A percentile compares a stretch with the other conserved stretches of the same genome.
phyloP scores from a whole-genome alignment of 2,113 vertebrate genomes.

The Dasyprocta punctata region DNA sequence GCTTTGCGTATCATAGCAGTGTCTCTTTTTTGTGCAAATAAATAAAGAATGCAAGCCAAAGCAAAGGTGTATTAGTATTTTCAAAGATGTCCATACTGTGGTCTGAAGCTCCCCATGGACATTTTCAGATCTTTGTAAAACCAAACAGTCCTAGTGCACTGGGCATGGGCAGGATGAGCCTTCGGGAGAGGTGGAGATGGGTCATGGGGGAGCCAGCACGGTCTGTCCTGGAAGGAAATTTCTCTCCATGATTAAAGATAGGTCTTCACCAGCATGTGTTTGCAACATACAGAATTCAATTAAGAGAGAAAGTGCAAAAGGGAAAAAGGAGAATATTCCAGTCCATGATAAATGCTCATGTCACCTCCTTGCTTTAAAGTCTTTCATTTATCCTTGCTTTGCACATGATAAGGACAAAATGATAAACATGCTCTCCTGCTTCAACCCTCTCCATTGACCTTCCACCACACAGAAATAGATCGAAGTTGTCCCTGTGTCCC shows the following conservation, averaged over 20 bases:
- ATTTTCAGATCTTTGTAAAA: not conserved
- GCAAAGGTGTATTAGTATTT: not conserved
- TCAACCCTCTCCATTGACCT: not conserved
- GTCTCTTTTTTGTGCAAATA: not conserved
- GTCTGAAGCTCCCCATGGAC: not conserved
- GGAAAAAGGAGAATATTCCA: not conserved
- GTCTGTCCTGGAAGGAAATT: not conserved
- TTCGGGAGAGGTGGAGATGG: not conserved
- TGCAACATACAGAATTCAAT: conserved; percentile 32
- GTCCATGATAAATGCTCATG: not conserved
- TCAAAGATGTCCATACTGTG: not conserved
- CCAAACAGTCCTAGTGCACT: not conserved
- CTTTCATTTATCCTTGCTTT: not conserved
- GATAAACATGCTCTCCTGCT: not conserved
- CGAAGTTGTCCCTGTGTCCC: accelerated
- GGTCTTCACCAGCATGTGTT: not conserved
- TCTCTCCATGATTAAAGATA: conserved; percentile 32
- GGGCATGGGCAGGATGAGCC: not conserved
- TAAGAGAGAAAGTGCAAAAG: not conserved
- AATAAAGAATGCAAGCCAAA: not conserved
- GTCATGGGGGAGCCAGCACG: not conserved
- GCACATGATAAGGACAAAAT: not conserved
- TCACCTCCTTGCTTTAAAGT: not conserved
- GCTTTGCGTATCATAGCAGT: not conserved
- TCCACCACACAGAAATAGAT: accelerated